Evolutionary conservation across 2,888 invertebrate genomes (phyloP).

Genomic region (Phaonia tiefii): DNA sequence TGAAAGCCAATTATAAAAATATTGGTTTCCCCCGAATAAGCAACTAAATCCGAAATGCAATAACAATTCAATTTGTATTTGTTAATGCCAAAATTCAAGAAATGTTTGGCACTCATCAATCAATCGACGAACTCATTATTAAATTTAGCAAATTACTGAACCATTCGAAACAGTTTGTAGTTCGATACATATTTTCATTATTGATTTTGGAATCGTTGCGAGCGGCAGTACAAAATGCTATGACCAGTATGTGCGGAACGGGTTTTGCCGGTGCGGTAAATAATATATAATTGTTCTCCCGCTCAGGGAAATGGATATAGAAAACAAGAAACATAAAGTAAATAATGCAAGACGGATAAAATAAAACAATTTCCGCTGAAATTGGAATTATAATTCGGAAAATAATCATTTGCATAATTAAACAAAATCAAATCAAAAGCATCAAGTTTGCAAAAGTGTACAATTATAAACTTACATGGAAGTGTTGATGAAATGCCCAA

Average conservation of each 20-base stretch:
- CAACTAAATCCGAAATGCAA: no score
- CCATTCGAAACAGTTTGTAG: neutral
- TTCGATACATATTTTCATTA: no score
- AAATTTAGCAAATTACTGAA: neutral
- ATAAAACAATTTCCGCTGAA: conserved; percentile 4
- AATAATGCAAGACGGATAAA: neutral
- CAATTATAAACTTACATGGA: conserved; percentile 63
- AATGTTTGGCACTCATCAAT: conserved; percentile 54
- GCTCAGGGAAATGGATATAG: neutral
- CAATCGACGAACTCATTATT: conserved; percentile 13
- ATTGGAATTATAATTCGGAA: neutral
- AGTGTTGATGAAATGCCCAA: conserved; percentile 73
- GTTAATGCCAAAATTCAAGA: conserved; percentile 36
- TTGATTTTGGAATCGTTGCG: neutral
- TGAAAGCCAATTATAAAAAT: no score
- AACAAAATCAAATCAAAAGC: neutral
- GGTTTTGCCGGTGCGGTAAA: neutral
- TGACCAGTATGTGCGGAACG: neutral
- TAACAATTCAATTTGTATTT: neutral
- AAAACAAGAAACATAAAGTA: no score
- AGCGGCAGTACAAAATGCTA: neutral
- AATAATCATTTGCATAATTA: no score
- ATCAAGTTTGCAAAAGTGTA: neutral
- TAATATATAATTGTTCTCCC: neutral
- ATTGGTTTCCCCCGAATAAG: no score